These are phyloP conservation scores for Littorina saxatilis DNA, from an alignment of 1,140 invertebrate genomes.

Conservation along the genomic window DNA sequence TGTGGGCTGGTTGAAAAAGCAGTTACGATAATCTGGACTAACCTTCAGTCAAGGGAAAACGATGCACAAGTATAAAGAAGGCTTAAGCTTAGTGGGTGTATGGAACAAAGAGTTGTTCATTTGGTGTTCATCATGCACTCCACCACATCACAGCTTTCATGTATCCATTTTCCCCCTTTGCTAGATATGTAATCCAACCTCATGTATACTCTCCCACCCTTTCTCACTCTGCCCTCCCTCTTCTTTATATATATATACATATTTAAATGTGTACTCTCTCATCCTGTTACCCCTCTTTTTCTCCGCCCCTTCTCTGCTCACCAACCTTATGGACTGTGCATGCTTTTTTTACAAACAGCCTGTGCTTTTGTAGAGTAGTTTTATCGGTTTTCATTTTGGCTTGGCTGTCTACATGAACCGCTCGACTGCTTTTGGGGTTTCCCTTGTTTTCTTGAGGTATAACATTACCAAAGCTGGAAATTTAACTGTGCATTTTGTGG, in stretches of 20 bases:
- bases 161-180: not conserved
- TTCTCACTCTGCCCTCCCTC: conserved; percentile 13
- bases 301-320: not conserved
- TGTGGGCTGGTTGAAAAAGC: too few species aligned
- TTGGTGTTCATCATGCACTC: not conserved
- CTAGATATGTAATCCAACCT: too few species aligned
- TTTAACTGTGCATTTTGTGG: too few species aligned
- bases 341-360: conserved; percentile 40
- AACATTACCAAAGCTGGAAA: too few species aligned
- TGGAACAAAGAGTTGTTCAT: conserved; percentile 13
- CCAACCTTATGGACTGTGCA: conserved; percentile 39
- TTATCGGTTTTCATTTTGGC: conserved; percentile 5
- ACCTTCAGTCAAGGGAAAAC: too few species aligned
- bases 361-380: conserved; percentile 42
- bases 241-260: not conserved
- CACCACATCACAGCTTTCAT: conserved; percentile 6
- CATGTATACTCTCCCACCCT: not conserved
- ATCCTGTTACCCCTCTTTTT: not conserved
- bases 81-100: too few species aligned
- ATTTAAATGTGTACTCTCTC: not conserved
- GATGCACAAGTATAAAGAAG: too few species aligned
- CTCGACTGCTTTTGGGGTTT: too few species aligned
- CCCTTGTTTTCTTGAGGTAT: too few species aligned
- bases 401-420: conserved; percentile 31
- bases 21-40: too few species aligned